Evolutionary conservation across 2,888 invertebrate species (phyloP), one percentile per base, ranked within the genome.

Genomic region (Glaucopsyche alexis): DNA sequence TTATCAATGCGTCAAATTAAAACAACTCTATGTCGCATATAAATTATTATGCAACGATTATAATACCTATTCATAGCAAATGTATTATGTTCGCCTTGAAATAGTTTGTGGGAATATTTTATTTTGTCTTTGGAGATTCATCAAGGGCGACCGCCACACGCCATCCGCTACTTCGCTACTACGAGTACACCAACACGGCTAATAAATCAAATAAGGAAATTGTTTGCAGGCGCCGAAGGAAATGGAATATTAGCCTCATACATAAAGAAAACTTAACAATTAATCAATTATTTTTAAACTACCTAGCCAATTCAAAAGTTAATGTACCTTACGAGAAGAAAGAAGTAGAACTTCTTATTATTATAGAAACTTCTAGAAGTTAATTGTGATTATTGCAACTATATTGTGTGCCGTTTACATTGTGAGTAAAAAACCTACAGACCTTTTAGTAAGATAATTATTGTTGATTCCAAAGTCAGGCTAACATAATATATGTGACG

Each of bases 161-260:
- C 16, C 16, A 55, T 11, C 55, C 5, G 19, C 16, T 11, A 55
- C 9, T 16, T 7, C 16, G 29, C 29, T 29, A 29, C 42, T 42
- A 47, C n/a, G n/a, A n/a, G n/a, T n/a, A n/a, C 47, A 47, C 13
- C 14, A 29, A 7, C 13, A 38, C 60, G 29, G 29, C 2, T 38
- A 29, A 60, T 60, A 60, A 60, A 60, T 60, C 60, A 38, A 60
- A 29, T 60, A 13, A 14, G 29, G 29, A 60, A 55, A 60, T 60
- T 29, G 13, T 60, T 60, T 4, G 11, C 60, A 60, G 29, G 29
- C 7, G 29, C 29, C 60, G 13, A 60, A 29, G 60, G 60, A 60
- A 60, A 29, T 38, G 13, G 29, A 29, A 13, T 7, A 13, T 60
- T 60, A 60, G 29, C 60, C 29, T 60, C 14, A 38, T 60, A 29